Percentiles rank a stretch among this genome's conserved stretches.
Conservation (phyloP, 2,888 invertebrate species). For the Epirrita christyi region DNA sequence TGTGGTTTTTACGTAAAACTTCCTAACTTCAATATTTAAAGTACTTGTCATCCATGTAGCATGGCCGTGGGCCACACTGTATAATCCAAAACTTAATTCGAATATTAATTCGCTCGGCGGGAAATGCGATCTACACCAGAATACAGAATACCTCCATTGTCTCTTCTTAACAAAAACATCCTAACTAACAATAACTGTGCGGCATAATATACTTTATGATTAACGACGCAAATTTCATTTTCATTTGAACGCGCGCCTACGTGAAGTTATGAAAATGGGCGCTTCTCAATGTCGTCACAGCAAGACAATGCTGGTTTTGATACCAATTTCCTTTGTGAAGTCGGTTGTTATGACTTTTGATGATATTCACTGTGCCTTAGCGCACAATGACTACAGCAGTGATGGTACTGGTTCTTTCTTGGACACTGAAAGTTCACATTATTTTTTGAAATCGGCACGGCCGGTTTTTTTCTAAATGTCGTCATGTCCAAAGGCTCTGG, state of each 20-base stretch:
- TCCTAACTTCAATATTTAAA: too few relatives aligned
- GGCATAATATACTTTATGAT: conserved; percentile 47
- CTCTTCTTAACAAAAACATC: conserved; percentile 38
- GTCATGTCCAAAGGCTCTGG: too few relatives aligned
- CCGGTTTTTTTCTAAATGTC: too few relatives aligned
- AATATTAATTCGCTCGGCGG: conserved; percentile 71
- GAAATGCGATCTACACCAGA: conserved; percentile 62
- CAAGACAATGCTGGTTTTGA: conserved; percentile 65
- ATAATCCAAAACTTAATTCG: conserved; percentile 46
- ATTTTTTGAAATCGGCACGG: too few relatives aligned
- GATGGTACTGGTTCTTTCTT: too few relatives aligned
- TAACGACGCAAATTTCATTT: conserved; percentile 44
- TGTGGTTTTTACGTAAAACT: too few relatives aligned
- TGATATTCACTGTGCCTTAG: background rate
- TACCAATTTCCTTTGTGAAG: conserved; percentile 69
- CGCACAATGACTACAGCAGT: too few relatives aligned
- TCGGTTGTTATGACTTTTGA: conserved; percentile 50
- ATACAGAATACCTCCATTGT: conserved; percentile 68
- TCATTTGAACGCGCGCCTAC: conserved; percentile 40
- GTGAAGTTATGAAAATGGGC: conserved; percentile 57
- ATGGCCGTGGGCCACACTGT: too few relatives aligned
- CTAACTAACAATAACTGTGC: conserved; percentile 32
- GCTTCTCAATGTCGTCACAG: conserved; percentile 42
- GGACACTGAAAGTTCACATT: too few relatives aligned
- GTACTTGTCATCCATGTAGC: too few relatives aligned